A percentile compares a stretch with the other conserved stretches of the same genome.
Conservation (phyloP, 2,113 vertebrate species). For the Pipa parva region DNA sequence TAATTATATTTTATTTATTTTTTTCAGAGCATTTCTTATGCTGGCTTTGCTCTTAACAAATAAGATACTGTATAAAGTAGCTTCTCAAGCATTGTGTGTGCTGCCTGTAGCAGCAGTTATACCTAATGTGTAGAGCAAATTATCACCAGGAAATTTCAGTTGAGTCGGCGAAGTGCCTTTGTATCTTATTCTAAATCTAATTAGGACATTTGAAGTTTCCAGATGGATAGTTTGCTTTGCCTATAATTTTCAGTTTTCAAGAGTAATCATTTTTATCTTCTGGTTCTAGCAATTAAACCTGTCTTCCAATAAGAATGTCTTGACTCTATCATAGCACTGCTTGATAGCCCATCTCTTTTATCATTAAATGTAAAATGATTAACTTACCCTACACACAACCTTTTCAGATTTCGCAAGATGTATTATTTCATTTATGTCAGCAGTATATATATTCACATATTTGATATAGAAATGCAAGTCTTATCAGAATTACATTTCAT, state of each 20-base stretch:
- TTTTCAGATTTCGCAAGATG: too few relatives aligned
- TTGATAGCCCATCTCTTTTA: conserved; percentile 3
- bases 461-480: too few relatives aligned
- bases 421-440: too few relatives aligned
- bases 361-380: not conserved
- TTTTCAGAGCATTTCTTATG: too few relatives aligned
- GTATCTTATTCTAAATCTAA: conserved; percentile 50
- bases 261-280: conserved; percentile 46
- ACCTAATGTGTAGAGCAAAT: conserved; percentile 20
- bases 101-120: too few relatives aligned
- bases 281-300: conserved; percentile 45
- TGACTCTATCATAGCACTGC: conserved; percentile 27
- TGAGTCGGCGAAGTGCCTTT: conserved; percentile 48
- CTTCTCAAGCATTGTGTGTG: too few relatives aligned
- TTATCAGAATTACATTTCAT: too few relatives aligned
- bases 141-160: conserved; percentile 36
- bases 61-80: too few relatives aligned
- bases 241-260: conserved; percentile 47
- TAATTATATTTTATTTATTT: too few relatives aligned
- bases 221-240: conserved; percentile 42
- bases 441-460: too few relatives aligned
- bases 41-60: too few relatives aligned
- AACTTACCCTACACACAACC: too few relatives aligned
- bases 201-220: conserved; percentile 51
- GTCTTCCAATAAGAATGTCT: conserved; percentile 44